Evolutionary conservation across 2,888 invertebrate species (phyloP).

Genomic region (Monochamus alternatus): DNA sequence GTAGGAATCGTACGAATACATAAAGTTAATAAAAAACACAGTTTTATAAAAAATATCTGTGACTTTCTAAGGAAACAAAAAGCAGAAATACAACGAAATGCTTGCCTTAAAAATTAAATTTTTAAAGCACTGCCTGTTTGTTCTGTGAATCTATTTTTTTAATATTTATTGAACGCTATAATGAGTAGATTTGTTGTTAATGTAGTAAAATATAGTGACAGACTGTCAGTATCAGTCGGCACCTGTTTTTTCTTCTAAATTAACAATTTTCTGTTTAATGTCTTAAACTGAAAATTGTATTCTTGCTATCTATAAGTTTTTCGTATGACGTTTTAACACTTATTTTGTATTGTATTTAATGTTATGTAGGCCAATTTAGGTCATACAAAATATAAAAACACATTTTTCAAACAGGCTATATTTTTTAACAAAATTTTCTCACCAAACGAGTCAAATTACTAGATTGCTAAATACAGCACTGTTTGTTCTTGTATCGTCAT

Average conservation of each 20-base stretch:
- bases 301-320: neutral
- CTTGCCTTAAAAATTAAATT: neutral
- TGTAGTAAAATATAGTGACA: conserved; percentile 45
- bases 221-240: conserved; percentile 64
- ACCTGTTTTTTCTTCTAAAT: conserved; percentile 60
- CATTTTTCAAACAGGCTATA: conserved; percentile 24
- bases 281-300: conserved; percentile 4
- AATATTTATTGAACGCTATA: conserved; percentile 27
- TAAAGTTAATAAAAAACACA: no score
- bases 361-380: conserved; percentile 8
- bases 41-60: no score
- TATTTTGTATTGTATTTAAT: neutral
- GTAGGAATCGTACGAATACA: no score
- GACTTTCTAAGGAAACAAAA: neutral
- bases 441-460: no score
- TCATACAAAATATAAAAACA: conserved; percentile 25
- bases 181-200: conserved; percentile 34
- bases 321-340: conserved; percentile 4
- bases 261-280: conserved; percentile 40
- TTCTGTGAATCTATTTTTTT: neutral
- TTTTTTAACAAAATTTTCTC: conserved; percentile 1
- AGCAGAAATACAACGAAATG: neutral
- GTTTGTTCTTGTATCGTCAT: conserved; percentile 25
- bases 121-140: neutral
- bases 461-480: conserved; percentile 15